Evolutionary conservation across 2,797 vertebrate genomes (phyloP).

Genomic region (Esox masquinongy): DNA sequence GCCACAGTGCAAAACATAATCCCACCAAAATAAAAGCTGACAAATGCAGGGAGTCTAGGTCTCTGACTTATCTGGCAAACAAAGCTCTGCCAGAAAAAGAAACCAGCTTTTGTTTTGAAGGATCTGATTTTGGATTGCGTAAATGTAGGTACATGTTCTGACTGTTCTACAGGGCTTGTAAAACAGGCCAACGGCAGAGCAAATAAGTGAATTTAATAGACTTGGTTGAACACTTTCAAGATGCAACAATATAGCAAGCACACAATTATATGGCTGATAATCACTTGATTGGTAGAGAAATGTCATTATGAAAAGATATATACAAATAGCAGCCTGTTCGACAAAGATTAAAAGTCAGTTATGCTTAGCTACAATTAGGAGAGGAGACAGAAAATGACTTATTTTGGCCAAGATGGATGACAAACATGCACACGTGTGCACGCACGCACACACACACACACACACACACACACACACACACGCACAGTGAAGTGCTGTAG

Average conservation of each 20-base stretch:
- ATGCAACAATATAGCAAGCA: background rate
- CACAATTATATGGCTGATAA: conserved; percentile 23
- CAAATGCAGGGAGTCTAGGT: conserved; percentile 28
- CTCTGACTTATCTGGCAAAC: conserved; percentile 39
- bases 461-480: conserved; percentile 42
- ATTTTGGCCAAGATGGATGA: conserved; percentile 81
- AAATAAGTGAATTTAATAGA: background rate
- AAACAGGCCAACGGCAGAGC: background rate
- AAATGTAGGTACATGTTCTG: conserved; percentile 3
- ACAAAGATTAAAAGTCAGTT: conserved; percentile 75
- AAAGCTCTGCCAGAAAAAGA: conserved; percentile 50
- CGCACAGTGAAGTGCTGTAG: conserved; percentile 55
- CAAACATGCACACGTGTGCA: conserved; percentile 25
- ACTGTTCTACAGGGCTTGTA: background rate
- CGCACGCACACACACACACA: conserved; percentile 16
- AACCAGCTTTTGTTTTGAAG: conserved; percentile 36
- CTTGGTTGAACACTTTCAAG: background rate
- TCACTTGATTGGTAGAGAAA: conserved; percentile 24
- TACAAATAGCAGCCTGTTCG: conserved; percentile 67
- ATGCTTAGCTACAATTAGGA: conserved; percentile 80
- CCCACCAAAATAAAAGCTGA: conserved; percentile 64
- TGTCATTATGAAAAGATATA: conserved; percentile 49
- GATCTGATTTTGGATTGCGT: conserved; percentile 30
- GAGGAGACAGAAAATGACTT: conserved; percentile 71
- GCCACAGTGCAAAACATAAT: conserved; percentile 62